Evolutionary conservation across 2,888 invertebrate genomes (phyloP).

Genomic region (Atethmia centrago): DNA sequence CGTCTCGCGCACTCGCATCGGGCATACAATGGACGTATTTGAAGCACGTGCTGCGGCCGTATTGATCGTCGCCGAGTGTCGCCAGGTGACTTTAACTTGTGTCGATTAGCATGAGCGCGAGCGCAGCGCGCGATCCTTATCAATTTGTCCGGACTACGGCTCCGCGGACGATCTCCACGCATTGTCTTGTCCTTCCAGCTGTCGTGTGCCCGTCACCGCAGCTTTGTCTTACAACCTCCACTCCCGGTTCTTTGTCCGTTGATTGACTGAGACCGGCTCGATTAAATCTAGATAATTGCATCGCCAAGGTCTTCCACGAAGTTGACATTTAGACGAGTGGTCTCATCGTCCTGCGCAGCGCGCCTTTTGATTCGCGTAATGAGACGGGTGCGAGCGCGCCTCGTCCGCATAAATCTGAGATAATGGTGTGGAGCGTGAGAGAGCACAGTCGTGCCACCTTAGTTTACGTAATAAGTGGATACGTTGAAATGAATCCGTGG

Average conservation of each 20-base stretch:
- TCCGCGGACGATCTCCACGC: constrained; percentile 75
- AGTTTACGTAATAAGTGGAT: constrained; percentile 86
- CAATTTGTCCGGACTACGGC: constrained; percentile 83
- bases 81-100: constrained; percentile 83
- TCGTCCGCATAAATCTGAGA: constrained; percentile 85
- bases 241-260: constrained; percentile 80
- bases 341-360: constrained; percentile 73
- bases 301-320: constrained; percentile 83
- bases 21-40: constrained; percentile 86
- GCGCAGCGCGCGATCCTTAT: constrained; percentile 82
- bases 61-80: constrained; percentile 81
- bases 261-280: constrained; percentile 79
- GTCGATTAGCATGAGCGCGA: constrained; percentile 84
- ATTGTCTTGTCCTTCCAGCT: constrained; percentile 85
- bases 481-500: constrained; percentile 78
- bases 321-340: constrained; percentile 84
- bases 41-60: constrained; percentile 87
- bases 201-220: constrained; percentile 76
- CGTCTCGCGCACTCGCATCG: constrained; percentile 82
- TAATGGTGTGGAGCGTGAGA: constrained; percentile 87
- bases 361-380: constrained; percentile 85
- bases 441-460: constrained; percentile 85
- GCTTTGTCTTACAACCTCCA: constrained; percentile 78
- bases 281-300: constrained; percentile 85
- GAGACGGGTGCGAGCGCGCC: constrained; percentile 83